These are phyloP conservation scores for Mystacornis crossleyi DNA, from an alignment of 2,113 vertebrate species.

Conservation along the genomic window DNA sequence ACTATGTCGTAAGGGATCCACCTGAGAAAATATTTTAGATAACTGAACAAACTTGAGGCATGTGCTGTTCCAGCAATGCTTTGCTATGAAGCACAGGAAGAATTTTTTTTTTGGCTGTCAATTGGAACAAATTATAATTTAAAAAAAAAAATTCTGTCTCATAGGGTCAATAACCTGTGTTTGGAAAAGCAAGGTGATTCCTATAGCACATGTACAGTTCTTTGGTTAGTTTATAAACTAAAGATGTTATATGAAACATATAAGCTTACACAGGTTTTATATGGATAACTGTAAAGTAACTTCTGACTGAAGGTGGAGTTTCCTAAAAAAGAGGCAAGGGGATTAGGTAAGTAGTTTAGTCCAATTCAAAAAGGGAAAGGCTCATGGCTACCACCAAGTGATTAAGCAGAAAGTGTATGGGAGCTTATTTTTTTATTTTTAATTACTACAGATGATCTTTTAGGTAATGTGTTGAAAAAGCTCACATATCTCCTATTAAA, in stretches of 20 bases:
- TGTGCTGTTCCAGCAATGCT: neutral
- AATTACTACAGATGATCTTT: neutral
- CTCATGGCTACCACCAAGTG: neutral
- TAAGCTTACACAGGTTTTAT: neutral
- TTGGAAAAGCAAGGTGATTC: neutral
- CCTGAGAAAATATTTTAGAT: conserved; percentile 50
- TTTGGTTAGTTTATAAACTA: neutral
- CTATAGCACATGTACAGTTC: neutral
- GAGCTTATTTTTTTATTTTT: neutral
- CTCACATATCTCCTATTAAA: neutral
- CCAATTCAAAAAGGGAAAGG: neutral
- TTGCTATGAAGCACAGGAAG: neutral
- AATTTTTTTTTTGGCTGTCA: neutral
- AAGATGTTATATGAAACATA: neutral
- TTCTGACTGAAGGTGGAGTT: neutral
- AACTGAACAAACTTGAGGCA: neutral
- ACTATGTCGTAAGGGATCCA: neutral
- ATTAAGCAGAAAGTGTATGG: neutral
- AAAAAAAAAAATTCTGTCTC: neutral
- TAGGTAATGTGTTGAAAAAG: neutral
- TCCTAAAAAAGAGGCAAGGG: neutral
- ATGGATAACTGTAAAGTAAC: neutral
- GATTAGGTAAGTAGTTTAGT: neutral
- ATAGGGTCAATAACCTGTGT: neutral
- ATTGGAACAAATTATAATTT: neutral